Percentiles rank a stretch among this genome's conserved stretches.
phyloP scores from a whole-genome alignment of 2,888 invertebrate genomes.

The Limnephilus auricula region DNA sequence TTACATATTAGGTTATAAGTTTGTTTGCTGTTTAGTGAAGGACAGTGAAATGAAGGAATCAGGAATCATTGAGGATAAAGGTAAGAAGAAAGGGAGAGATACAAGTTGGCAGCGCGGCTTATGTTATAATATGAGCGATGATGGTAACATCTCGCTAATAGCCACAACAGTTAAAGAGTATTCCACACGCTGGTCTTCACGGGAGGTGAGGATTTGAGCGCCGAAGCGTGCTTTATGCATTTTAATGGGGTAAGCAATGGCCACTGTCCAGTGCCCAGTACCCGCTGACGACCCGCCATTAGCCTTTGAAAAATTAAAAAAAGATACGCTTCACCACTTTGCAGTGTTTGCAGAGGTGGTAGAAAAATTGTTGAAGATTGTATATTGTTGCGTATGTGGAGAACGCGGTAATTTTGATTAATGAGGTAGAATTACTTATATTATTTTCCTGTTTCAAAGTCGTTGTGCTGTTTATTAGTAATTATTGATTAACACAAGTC shows the following conservation, averaged over 20 bases:
- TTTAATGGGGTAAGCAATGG: background rate
- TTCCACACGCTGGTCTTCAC: background rate
- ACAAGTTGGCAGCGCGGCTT: background rate
- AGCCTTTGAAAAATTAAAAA: conserved; percentile 24
- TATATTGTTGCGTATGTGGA: background rate
- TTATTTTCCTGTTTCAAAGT: too few species aligned
- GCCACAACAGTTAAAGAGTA: background rate
- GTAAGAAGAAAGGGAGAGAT: background rate
- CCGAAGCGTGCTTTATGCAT: conserved; percentile 22
- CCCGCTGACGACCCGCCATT: background rate
- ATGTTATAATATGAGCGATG: conserved; percentile 3
- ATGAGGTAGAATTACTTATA: too few species aligned
- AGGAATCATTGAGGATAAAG: background rate
- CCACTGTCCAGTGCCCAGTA: background rate
- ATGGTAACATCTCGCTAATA: background rate
- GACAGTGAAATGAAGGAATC: background rate
- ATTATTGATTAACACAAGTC: too few species aligned
- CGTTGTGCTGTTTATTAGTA: too few species aligned
- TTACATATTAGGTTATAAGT: too few species aligned
- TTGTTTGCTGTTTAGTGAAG: too few species aligned
- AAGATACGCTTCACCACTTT: background rate
- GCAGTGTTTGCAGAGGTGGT: background rate
- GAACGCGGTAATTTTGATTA: background rate
- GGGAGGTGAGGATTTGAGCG: conserved; percentile 16
- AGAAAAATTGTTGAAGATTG: background rate